Conservation (phyloP, 2,797 vertebrate genomes). For the Enteromius treurensis region DNA sequence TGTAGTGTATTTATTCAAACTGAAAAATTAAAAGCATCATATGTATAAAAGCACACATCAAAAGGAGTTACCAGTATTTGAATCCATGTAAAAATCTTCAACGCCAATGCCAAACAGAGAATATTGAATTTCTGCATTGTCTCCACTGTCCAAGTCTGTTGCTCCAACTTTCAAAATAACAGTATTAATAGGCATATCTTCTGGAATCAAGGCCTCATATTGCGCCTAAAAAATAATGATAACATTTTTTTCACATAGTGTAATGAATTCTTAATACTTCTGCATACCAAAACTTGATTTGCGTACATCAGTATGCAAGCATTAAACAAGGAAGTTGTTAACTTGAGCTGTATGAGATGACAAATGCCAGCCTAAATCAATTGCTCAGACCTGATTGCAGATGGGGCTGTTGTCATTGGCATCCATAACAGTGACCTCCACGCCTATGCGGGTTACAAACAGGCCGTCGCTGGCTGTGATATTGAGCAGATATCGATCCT, state of each 20-base stretch:
- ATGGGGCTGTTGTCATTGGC: slow-evolving; percentile 95
- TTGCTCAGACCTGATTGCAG: slow-evolving; percentile 88
- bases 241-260: not conserved
- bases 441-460: slow-evolving; percentile 85
- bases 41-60: not conserved
- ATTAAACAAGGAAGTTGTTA: slow-evolving; percentile 27
- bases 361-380: slow-evolving; percentile 38
- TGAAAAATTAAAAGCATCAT: not conserved
- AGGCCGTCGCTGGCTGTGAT: slow-evolving; percentile 94
- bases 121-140: slow-evolving; percentile 93
- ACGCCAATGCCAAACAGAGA: slow-evolving; percentile 89
- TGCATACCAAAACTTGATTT: not conserved
- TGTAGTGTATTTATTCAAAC: not conserved
- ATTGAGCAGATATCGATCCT: slow-evolving; percentile 93
- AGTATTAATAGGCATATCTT: slow-evolving; percentile 87
- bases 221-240: slow-evolving; percentile 75
- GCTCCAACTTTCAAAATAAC: slow-evolving; percentile 89
- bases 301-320: slow-evolving; percentile 1
- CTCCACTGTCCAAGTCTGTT: slow-evolving; percentile 89
- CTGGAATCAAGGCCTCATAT: slow-evolving; percentile 86
- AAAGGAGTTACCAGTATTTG: slow-evolving; percentile 86
- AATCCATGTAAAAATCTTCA: slow-evolving; percentile 92
- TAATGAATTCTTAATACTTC: slow-evolving; percentile 1
- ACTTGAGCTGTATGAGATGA: slow-evolving; percentile 9
- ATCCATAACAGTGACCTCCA: slow-evolving; percentile 95